Evolutionary conservation across 2,113 vertebrate species (phyloP).

Genomic region (Notiomystis cincta): DNA sequence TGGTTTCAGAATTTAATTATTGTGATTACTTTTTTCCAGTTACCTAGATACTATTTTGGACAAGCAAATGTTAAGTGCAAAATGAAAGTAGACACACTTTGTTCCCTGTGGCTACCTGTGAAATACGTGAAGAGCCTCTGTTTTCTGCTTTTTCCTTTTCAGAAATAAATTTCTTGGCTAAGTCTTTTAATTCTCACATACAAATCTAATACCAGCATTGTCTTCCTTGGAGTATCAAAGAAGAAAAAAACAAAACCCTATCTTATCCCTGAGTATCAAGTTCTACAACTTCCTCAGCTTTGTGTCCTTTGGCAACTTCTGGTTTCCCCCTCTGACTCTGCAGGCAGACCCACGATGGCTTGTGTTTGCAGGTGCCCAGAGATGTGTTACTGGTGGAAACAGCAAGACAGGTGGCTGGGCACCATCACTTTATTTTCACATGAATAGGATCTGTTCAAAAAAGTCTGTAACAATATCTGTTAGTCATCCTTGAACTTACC

Average conservation of each 20-base stretch:
- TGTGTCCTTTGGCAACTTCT: neutral
- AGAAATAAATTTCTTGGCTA: neutral
- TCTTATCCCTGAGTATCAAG: neutral
- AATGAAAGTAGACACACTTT: neutral
- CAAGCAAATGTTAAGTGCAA: neutral
- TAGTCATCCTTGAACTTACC: neutral
- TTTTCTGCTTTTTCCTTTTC: neutral
- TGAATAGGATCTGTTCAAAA: neutral
- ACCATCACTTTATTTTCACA: neutral
- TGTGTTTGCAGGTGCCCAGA: neutral
- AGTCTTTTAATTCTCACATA: neutral
- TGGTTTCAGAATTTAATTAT: neutral
- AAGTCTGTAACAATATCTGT: neutral
- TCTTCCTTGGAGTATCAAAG: neutral
- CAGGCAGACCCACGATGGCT: neutral
- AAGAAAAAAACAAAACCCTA: neutral
- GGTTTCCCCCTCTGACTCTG: neutral
- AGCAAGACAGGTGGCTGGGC: neutral
- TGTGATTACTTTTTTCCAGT: neutral
- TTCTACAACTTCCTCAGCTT: neutral
- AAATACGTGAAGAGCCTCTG: neutral
- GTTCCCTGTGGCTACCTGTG: neutral
- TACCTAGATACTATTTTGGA: neutral
- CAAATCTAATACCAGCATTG: neutral
- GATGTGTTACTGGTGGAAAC: neutral